These are phyloP conservation scores for Lymantria monacha DNA, from an alignment of 2,888 invertebrate genomes.

Conservation along the genomic window DNA sequence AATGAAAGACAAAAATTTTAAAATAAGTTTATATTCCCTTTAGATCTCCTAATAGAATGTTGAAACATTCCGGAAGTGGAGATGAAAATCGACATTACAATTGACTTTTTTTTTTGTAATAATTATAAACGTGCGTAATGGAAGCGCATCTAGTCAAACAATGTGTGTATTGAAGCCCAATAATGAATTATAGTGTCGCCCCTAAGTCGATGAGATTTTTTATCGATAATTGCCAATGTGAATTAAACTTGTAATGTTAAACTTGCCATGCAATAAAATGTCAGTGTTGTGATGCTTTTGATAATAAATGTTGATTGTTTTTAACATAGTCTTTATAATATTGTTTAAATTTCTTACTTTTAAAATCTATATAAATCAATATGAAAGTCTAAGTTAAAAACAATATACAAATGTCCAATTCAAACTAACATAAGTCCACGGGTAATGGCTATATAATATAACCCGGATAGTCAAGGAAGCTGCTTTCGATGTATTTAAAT, in stretches of 20 bases:
- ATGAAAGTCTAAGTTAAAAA: conserved; percentile 12
- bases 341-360: background rate
- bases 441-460: conserved; percentile 32
- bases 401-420: conserved; percentile 23
- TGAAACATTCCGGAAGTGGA: background rate
- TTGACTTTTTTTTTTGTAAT: conserved; percentile 23
- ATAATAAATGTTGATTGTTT: conserved; percentile 16
- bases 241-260: conserved; percentile 13
- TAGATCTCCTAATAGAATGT: conserved; percentile 15
- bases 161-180: conserved; percentile 18
- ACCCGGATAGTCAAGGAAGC: conserved; percentile 46
- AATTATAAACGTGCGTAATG: conserved; percentile 8
- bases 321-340: conserved; percentile 11
- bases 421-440: conserved; percentile 24
- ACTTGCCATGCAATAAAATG: conserved; percentile 32
- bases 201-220: conserved; percentile 15
- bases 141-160: conserved; percentile 40
- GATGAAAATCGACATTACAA: conserved; percentile 9
- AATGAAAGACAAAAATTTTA: conserved; percentile 4
- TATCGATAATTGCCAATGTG: conserved; percentile 29
- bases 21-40: conserved; percentile 14
- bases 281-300: conserved; percentile 25
- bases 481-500: conserved; percentile 57
- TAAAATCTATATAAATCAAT: background rate
- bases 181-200: conserved; percentile 30